Conservation (phyloP, 2,113 vertebrate species). For the Falcunculus frontatus region DNA sequence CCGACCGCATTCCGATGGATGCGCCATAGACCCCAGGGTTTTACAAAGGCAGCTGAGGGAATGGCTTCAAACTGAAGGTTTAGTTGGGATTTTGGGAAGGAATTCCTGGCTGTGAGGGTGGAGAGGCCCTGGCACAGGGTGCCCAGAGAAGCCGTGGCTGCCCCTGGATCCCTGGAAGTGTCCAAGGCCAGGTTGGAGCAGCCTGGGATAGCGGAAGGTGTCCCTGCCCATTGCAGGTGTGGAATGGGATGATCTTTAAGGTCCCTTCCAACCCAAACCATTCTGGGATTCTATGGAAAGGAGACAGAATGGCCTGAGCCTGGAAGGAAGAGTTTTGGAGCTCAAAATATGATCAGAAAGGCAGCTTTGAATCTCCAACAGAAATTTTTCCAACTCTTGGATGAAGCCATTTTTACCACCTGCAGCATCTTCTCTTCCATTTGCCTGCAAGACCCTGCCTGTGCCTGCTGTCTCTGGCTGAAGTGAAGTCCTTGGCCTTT, state of each 20-base stretch:
- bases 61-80: not conserved
- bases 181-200: not conserved
- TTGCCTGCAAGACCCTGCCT: not conserved
- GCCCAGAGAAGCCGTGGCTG: not conserved
- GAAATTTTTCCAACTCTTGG: not conserved
- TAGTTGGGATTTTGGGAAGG: not conserved
- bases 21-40: rapidly evolving
- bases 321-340: not conserved
- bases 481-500: not conserved
- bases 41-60: not conserved
- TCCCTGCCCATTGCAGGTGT: not conserved
- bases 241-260: rapidly evolving
- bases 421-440: not conserved
- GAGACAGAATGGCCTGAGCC: not conserved
- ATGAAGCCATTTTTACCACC: not conserved
- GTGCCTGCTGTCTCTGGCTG: not conserved
- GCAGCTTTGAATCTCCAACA: not conserved
- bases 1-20: rapidly evolving
- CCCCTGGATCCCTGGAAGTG: not conserved
- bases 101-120: not conserved
- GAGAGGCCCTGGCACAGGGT: not conserved
- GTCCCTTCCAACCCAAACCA: not conserved
- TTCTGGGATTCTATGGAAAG: not conserved
- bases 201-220: rapidly evolving
- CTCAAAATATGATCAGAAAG: not conserved